Evolutionary conservation across 2,888 invertebrate genomes (phyloP), one percentile per base, ranked within the genome.

Genomic region (Agrenia bidenticulata): DNA sequence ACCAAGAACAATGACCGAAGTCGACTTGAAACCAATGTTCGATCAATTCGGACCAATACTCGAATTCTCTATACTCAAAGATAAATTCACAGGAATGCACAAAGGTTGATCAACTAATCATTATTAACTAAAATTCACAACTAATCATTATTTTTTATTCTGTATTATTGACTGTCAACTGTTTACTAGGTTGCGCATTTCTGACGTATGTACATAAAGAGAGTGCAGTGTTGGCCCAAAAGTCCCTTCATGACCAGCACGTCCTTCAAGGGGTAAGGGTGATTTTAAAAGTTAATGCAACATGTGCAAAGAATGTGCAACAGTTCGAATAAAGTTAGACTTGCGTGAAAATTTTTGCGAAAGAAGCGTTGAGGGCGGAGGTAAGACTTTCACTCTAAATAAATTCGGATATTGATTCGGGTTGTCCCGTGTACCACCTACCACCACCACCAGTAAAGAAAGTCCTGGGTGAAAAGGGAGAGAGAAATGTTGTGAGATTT

Each of bases 231-330:
- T 89, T 88, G 83, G 93, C 94, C 81, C 93, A 94, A 85, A 86
- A 89, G 82, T 88, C 91, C 80, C 89, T 96, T 80, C 96, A 97
- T 87, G 96, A 97, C 84, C 95, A 96, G 87, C 91, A 94, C 85
- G 94, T 95, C 81, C 86, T 97, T 84, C 94, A 95, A 83, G 96
- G 96, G 92, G 96, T 97, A 82, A 92, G 94, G 88, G 41, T n/a
- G n/a, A n/a, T n/a, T n/a, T n/a, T n/a, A n/a, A n/a, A n/a, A n/a
- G n/a, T n/a, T n/a, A n/a, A n/a, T n/a, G n/a, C n/a, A n/a, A n/a
- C n/a, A n/a, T n/a, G n/a, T n/a, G n/a, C n/a, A n/a, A n/a, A n/a
- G n/a, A n/a, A n/a, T n/a, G n/a, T n/a, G n/a, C n/a, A n/a, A n/a
- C n/a, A n/a, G n/a, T n/a, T n/a, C n/a, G n/a, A n/a, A n/a, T n/a